Conservation (phyloP, 1,140 invertebrate genomes). For the Macrobrachium nipponense region DNA sequence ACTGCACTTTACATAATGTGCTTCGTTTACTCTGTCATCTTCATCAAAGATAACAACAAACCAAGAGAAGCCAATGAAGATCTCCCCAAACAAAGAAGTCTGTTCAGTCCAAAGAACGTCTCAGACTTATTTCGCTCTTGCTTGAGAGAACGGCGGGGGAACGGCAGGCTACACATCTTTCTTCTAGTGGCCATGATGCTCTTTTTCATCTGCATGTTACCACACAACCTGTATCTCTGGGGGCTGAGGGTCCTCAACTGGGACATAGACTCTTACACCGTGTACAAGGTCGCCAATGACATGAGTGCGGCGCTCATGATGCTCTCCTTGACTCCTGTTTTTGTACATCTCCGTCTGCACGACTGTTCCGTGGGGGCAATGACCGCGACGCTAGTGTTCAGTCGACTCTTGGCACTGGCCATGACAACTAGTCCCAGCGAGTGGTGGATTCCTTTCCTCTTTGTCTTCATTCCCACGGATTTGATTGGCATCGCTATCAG, state of each 20-base stretch:
- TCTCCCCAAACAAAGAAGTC: not conserved
- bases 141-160: not conserved
- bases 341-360: not conserved
- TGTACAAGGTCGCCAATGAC: not conserved
- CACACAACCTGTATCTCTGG: constrained; percentile 35
- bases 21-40: constrained; percentile 6
- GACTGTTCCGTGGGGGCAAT: constrained; percentile 11
- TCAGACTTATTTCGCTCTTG: not conserved
- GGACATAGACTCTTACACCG: not conserved
- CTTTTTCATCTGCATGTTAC: not conserved
- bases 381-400: not conserved
- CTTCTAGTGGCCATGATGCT: constrained; percentile 6
- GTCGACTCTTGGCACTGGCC: not conserved
- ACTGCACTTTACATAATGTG: not conserved
- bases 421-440: not conserved
- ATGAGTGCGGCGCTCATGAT: not conserved
- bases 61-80: no score
- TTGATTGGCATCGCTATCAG: not conserved
- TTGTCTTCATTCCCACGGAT: not conserved
- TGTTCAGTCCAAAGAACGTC: constrained; percentile 18
- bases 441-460: constrained; percentile 19
- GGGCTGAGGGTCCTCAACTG: not conserved
- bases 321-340: not conserved
- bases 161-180: not conserved
- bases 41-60: not conserved